Evolutionary conservation across 2,797 vertebrate genomes (phyloP).

Genomic region (Poecilia picta): DNA sequence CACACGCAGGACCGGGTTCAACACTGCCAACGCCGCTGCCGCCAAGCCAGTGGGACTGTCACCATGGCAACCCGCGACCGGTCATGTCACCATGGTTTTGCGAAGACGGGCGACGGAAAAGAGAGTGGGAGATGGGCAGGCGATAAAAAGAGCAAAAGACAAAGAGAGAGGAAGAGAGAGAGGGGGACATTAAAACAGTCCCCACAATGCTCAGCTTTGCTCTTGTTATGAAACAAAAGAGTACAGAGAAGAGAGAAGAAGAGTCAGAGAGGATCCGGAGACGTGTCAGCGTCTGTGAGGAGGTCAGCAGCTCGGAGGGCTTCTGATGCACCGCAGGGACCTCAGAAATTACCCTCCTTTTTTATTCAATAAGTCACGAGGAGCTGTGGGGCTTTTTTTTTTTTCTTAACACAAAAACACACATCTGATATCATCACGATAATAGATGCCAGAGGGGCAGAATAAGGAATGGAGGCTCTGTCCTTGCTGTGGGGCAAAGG

Average conservation of each 20-base stretch:
- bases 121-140: conserved; percentile 61
- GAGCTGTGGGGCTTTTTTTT: conserved; percentile 16
- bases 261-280: conserved; percentile 36
- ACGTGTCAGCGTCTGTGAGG: conserved; percentile 41
- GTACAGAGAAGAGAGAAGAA: conserved; percentile 15
- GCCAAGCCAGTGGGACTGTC: conserved; percentile 85
- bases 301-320: conserved; percentile 70
- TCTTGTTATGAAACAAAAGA: conserved; percentile 63
- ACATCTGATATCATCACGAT: conserved; percentile 36
- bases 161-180: conserved; percentile 71
- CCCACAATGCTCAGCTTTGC: conserved; percentile 47
- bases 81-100: conserved; percentile 86
- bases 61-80: conserved; percentile 96
- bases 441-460: conserved; percentile 28
- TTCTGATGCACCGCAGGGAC: conserved; percentile 58
- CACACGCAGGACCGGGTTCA: conserved; percentile 33
- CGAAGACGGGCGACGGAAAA: conserved; percentile 68
- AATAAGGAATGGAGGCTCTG: conserved; percentile 41
- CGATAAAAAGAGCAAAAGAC: conserved; percentile 71
- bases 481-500: conserved; percentile 64
- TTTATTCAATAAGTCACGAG: conserved; percentile 54
- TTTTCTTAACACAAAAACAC: conserved; percentile 23
- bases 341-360: conserved; percentile 60
- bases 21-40: conserved; percentile 51
- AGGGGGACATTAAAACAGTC: conserved; percentile 65